These are phyloP conservation scores for Rhagium mordax DNA, from an alignment of 2,888 invertebrate species.

Conservation along the genomic window DNA sequence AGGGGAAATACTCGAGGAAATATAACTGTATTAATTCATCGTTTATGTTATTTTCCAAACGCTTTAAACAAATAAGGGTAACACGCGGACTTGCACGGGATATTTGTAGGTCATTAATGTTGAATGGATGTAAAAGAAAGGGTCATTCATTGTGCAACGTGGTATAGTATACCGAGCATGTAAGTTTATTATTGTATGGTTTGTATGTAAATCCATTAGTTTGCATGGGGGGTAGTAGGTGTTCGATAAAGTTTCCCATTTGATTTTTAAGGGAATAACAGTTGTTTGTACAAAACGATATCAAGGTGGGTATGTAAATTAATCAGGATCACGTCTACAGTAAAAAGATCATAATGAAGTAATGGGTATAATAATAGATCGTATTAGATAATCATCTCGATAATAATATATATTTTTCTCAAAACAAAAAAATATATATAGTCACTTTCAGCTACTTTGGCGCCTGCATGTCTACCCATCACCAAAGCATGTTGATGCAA, in stretches of 20 bases:
- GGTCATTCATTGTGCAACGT: constrained; percentile 1
- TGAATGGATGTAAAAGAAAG: neutral
- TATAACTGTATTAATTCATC: constrained; percentile 4
- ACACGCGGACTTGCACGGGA: neutral
- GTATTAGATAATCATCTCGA: no score
- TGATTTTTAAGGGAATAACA: neutral
- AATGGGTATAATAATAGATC: no score
- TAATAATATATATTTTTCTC: no score
- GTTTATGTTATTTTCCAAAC: constrained; percentile 14
- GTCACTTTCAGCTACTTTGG: no score
- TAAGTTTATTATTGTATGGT: neutral
- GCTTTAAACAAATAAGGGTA: constrained; percentile 2
- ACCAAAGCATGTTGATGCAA: no score
- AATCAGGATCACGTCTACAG: no score
- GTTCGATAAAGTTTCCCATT: neutral
- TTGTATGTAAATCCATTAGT: constrained; percentile 5
- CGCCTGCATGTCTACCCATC: no score
- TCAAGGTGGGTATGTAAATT: no score
- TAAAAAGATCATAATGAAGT: no score
- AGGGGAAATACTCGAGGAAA: neutral
- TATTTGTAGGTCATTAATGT: constrained; percentile 2
- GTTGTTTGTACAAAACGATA: neutral
- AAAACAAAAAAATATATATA: no score
- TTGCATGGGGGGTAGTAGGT: constrained; percentile 26
- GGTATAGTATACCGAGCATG: neutral